phyloP scores from a whole-genome alignment of 2,113 vertebrate genomes.

The Pan paniscus region DNA sequence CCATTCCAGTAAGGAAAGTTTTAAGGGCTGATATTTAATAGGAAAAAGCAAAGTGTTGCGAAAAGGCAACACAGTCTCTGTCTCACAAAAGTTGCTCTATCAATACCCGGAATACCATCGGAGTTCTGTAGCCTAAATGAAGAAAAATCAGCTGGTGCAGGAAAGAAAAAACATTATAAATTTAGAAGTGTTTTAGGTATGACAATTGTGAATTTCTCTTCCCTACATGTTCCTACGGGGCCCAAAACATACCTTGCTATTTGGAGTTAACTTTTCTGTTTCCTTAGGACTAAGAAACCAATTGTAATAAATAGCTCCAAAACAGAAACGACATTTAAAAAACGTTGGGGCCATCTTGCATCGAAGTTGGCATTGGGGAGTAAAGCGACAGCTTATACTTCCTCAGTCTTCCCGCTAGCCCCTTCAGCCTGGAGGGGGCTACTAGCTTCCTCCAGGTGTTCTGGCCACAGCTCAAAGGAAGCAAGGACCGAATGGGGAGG shows the following conservation, averaged over 20 bases:
- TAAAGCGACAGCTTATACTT: neutral
- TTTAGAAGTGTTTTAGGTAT: neutral
- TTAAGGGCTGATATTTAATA: constrained; percentile 33
- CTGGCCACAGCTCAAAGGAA: neutral
- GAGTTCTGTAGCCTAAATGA: neutral
- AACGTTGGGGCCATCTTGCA: neutral
- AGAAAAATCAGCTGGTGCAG: neutral
- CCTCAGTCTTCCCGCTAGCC: neutral
- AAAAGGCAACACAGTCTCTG: neutral
- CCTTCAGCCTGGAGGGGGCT: neutral
- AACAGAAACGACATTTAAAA: neutral
- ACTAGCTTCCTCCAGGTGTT: neutral
- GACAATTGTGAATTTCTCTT: neutral
- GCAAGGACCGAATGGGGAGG: no score
- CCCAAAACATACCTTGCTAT: neutral
- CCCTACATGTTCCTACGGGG: neutral
- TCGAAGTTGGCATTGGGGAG: neutral
- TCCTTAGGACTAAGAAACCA: neutral
- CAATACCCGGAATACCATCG: neutral
- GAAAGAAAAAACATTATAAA: neutral
- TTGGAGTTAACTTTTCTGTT: neutral
- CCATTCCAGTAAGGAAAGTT: neutral
- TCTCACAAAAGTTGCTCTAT: neutral
- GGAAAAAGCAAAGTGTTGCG: neutral
- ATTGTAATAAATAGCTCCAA: neutral